Base-by-base conservation (phyloP, 2,113 vertebrate genomes). In the Gobio gobio region DNA sequence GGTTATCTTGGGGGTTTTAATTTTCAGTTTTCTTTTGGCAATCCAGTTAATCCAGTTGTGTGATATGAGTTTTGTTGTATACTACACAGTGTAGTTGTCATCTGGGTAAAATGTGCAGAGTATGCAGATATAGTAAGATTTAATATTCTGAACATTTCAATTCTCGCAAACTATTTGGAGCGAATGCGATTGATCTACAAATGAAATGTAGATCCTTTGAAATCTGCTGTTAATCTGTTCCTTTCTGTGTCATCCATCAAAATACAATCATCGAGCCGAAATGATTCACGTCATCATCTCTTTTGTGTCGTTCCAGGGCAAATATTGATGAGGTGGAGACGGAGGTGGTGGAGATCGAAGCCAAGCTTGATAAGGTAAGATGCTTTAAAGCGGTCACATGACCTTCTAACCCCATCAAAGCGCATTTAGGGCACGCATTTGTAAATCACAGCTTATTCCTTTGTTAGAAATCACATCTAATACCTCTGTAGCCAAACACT, bases 261-360 rank as follows among this genome's bases (percentile, higher is more conserved):
- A 20, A 4, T 78, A 54, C 13, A 26, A 58, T 24, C 24, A 47
- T 18, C 36, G 13, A 16, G 74, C 36, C 0, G 0, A 6, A 49
- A 59, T 64, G 7, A 54, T 26, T 89, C 73, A 91, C 56, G 7
- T 22, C 18, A 45, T 87, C 33, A 78, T 36, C 13, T 26, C n/a
- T 54, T 90, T 33, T 92, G 80, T 92, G 43, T 68, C 93, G 43
- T 68, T 93, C 89, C 93, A 99, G 98, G 96, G 97, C 98, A 0
- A 97, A 97, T 61, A 96, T 99, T 2, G 97, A 99, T 85, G 98
- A 99, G 89, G 98, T 99, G 90, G 98, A 99, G 86, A 98, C 96
- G 0, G 98, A 99, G 89, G 98, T 99, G 68, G 98, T 98, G 89
- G 98, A 99, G 93, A 97, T 99, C 0, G 98, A 99, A 90, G 97